These are phyloP conservation scores for Microctonus brassicae DNA, from an alignment of 2,888 invertebrate genomes.

Conservation along the genomic window DNA sequence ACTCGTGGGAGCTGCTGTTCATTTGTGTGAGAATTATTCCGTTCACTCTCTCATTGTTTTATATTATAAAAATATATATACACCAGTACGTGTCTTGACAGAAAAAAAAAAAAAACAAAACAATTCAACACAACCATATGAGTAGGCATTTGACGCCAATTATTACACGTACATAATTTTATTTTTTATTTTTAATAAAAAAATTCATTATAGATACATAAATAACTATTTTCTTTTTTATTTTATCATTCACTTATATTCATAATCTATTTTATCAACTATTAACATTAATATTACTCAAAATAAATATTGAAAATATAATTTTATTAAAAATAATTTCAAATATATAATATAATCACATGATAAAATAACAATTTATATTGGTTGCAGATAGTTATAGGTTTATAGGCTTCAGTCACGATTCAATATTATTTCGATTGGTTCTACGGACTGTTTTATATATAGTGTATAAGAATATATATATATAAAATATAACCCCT, in stretches of 20 bases:
- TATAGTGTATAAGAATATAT: not conserved
- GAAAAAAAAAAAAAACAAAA: too few relatives aligned
- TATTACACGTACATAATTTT: not conserved
- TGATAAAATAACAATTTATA: not conserved
- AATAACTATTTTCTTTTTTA: not conserved
- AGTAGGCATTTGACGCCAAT: slow-evolving; percentile 10
- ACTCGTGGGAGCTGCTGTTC: not conserved
- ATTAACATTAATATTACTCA: not conserved
- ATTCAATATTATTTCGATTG: slow-evolving; percentile 26
- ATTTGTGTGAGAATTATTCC: not conserved
- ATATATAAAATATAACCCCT: slow-evolving; percentile 12
- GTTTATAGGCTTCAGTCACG: slow-evolving; percentile 19
- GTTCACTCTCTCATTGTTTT: not conserved
- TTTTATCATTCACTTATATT: too few relatives aligned
- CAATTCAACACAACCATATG: too few relatives aligned
- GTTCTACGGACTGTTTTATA: slow-evolving; percentile 4
- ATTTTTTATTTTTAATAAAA: too few relatives aligned
- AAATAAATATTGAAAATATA: not conserved
- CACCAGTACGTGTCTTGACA: too few relatives aligned
- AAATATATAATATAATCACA: not conserved
- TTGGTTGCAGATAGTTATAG: slow-evolving; percentile 23
- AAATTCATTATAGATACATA: not conserved
- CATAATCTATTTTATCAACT: not conserved
- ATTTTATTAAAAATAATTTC: too few relatives aligned
- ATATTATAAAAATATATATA: too few relatives aligned